Percentiles rank a stretch among this genome's conserved stretches.
Conservation (phyloP, 2,888 invertebrate species). For the Tachina lurida region DNA sequence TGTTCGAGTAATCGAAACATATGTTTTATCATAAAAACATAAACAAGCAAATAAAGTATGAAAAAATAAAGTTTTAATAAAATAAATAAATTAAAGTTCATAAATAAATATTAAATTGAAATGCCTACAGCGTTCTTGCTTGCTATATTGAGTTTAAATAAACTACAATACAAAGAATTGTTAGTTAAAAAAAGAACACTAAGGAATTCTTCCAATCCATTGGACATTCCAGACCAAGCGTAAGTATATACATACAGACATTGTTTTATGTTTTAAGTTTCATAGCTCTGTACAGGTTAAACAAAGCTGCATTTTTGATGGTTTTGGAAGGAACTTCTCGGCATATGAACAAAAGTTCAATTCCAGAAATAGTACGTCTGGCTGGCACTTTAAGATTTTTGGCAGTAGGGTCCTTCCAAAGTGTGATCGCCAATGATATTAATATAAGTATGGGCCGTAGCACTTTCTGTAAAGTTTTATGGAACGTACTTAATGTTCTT, state of each 20-base stretch:
- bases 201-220: conserved; percentile 33
- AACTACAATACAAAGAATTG: conserved; percentile 9
- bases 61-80: not conserved
- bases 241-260: conserved; percentile 19
- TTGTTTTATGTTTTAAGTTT: conserved; percentile 15
- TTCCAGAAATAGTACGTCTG: conserved; percentile 46
- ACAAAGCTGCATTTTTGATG: conserved; percentile 36
- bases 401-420: conserved; percentile 38
- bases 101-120: not conserved
- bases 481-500: conserved; percentile 29
- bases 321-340: conserved; percentile 9
- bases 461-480: conserved; percentile 42
- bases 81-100: not conserved
- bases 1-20: conserved; percentile 30
- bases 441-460: conserved; percentile 40
- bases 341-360: conserved; percentile 39
- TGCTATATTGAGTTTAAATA: conserved; percentile 18
- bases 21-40: conserved; percentile 28
- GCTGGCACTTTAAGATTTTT: conserved; percentile 32
- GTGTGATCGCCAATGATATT: conserved; percentile 41
- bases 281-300: conserved; percentile 36
- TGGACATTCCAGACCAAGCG: conserved; percentile 38
- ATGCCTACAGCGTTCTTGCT: conserved; percentile 14
- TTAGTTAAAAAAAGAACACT: conserved; percentile 35
- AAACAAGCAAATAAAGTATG: not conserved